Percentiles rank a stretch among this genome's conserved stretches.
Conservation (phyloP, 2,888 invertebrate species). For the Drosophila meridionalis region DNA sequence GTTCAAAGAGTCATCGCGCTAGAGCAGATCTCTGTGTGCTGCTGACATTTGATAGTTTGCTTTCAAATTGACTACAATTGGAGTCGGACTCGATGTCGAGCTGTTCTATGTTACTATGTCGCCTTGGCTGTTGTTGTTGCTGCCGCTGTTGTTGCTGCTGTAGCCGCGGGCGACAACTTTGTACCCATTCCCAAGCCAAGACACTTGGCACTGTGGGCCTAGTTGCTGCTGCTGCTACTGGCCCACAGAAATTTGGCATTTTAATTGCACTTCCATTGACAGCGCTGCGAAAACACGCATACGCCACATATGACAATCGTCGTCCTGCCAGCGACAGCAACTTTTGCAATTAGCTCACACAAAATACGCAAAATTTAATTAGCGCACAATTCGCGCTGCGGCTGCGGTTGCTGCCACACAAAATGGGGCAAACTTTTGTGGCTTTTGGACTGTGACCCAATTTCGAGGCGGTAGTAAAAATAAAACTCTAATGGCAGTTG, state of each 20-base stretch:
- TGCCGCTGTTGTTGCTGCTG: slow-evolving; percentile 32
- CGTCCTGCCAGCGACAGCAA: slow-evolving; percentile 4
- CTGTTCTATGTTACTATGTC: slow-evolving; percentile 67
- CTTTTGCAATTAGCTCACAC: slow-evolving; percentile 57
- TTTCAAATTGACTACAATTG: slow-evolving; percentile 80
- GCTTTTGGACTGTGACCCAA: slow-evolving; percentile 23
- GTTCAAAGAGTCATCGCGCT: slow-evolving; percentile 59
- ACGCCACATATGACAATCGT: slow-evolving; percentile 37
- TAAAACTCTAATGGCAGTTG: neutral
- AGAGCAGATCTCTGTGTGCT: slow-evolving; percentile 39
- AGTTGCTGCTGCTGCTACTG: slow-evolving; percentile 21
- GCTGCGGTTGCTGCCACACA: slow-evolving; percentile 44
- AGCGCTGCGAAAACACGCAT: slow-evolving; percentile 32
- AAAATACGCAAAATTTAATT: slow-evolving; percentile 43
- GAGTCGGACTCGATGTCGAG: slow-evolving; percentile 30
- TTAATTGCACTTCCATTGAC: slow-evolving; percentile 71
- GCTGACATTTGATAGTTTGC: slow-evolving; percentile 81
- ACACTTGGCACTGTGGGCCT: slow-evolving; percentile 22
- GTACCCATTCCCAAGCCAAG: slow-evolving; percentile 71
- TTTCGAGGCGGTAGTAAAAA: neutral
- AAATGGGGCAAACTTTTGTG: slow-evolving; percentile 25
- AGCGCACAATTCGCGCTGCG: slow-evolving; percentile 10
- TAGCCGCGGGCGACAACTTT: slow-evolving; percentile 57
- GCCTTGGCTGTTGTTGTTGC: slow-evolving; percentile 58
- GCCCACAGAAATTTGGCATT: slow-evolving; percentile 53